Percentiles rank a stretch among this genome's conserved stretches.
These are phyloP conservation scores for Synchiropus splendidus DNA, from an alignment of 2,113 vertebrate species.

Conservation along the genomic window DNA sequence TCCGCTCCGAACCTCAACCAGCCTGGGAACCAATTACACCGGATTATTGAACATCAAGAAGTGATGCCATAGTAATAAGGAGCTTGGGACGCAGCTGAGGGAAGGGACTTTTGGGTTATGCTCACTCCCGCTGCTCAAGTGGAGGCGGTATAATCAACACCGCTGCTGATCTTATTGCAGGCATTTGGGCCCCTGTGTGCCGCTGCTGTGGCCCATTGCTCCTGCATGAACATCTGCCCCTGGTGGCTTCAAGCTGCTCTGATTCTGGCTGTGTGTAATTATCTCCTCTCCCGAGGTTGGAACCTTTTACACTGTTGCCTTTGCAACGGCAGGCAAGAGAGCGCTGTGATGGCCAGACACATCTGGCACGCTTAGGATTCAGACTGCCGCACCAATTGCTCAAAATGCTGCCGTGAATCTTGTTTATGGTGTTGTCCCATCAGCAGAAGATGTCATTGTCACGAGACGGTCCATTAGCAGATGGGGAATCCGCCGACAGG, in stretches of 20 bases:
- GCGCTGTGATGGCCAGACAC: too few relatives aligned
- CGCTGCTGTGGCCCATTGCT: not conserved
- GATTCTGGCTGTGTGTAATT: slow-evolving; percentile 33
- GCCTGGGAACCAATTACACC: slow-evolving; percentile 19
- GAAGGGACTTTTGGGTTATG: slow-evolving; percentile 9
- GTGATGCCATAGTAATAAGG: slow-evolving; percentile 31
- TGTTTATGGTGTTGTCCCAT: too few relatives aligned
- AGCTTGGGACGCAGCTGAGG: slow-evolving; percentile 20
- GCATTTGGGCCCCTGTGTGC: slow-evolving; percentile 2
- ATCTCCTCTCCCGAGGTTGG: slow-evolving; percentile 24
- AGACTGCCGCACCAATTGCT: too few relatives aligned
- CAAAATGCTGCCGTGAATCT: too few relatives aligned
- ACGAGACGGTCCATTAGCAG: too few relatives aligned
- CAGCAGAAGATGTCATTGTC: too few relatives aligned
- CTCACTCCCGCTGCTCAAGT: slow-evolving; percentile 10
- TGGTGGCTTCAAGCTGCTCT: slow-evolving; percentile 2
- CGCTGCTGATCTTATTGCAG: slow-evolving; percentile 13
- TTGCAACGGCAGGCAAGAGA: too few relatives aligned
- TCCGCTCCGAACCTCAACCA: slow-evolving; percentile 2
- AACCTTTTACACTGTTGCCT: slow-evolving; percentile 2
- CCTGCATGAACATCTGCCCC: slow-evolving; percentile 1
- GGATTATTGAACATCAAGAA: slow-evolving; percentile 39
- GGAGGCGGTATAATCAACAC: too few relatives aligned
- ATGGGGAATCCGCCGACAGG: too few relatives aligned
- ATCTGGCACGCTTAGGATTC: too few relatives aligned